Percentiles rank a stretch among this genome's conserved stretches.
These are phyloP conservation scores for Chymomyza costata DNA, from an alignment of 1,140 invertebrate genomes.

Conservation along the genomic window DNA sequence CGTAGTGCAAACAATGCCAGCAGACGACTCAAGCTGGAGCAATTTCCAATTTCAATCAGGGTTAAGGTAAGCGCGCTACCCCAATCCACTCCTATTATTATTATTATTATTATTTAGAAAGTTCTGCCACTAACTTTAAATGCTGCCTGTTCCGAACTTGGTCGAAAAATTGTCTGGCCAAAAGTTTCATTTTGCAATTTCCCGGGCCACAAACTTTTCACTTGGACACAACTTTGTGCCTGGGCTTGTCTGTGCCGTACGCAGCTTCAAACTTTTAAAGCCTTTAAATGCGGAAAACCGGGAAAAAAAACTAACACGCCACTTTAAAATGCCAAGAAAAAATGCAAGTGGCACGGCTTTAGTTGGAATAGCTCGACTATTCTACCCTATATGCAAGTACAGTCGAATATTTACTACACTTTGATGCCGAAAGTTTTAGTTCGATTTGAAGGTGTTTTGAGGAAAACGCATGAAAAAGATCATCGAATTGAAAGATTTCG, in stretches of 20 bases:
- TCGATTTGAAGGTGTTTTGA: too few relatives aligned
- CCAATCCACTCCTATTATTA: conserved; percentile 24
- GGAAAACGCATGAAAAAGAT: too few relatives aligned
- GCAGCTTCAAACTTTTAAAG: conserved; percentile 12
- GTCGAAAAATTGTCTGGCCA: conserved; percentile 22
- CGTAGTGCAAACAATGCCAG: conserved; percentile 39
- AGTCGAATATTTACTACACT: too few relatives aligned
- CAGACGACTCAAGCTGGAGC: background rate
- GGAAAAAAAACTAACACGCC: conserved; percentile 6
- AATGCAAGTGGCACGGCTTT: background rate
- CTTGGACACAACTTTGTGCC: conserved; percentile 18
- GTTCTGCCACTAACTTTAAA: conserved; percentile 20
- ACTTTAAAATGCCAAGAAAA: conserved; percentile 6
- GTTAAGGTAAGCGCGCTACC: background rate
- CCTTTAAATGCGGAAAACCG: conserved; percentile 19
- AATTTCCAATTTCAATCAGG: too few relatives aligned
- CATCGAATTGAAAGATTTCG: too few relatives aligned
- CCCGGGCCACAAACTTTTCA: conserved; percentile 22
- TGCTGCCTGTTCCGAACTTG: conserved; percentile 15
- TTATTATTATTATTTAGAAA: conserved; percentile 14
- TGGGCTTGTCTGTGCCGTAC: background rate
- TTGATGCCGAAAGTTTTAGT: too few relatives aligned
- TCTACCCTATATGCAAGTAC: too few relatives aligned
- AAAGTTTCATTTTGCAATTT: conserved; percentile 16
- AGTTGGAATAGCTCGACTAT: too few relatives aligned